Conservation (phyloP, 1,140 invertebrate genomes). For the Globodera rostochiensis region DNA sequence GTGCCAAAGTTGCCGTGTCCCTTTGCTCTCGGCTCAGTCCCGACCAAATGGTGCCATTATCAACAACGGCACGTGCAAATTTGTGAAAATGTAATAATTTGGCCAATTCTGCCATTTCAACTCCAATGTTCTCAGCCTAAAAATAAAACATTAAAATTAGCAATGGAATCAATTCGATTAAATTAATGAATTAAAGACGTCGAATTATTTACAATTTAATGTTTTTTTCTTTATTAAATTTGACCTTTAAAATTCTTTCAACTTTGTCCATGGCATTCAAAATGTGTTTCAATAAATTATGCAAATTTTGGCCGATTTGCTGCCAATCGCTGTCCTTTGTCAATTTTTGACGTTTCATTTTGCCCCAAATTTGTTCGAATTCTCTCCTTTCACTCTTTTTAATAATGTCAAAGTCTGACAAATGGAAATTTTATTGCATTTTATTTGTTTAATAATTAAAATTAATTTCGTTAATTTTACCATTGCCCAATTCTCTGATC, state of each 20-base stretch:
- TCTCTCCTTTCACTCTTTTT: background rate
- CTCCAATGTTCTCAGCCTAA: too few species aligned
- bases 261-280: background rate
- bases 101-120: background rate
- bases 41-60: background rate
- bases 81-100: background rate
- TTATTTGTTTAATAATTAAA: too few species aligned
- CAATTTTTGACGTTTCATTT: background rate
- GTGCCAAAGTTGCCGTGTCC: background rate
- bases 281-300: background rate
- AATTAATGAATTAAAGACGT: too few species aligned
- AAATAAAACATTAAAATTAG: too few species aligned
- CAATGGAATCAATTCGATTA: too few species aligned
- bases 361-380: background rate
- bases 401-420: background rate
- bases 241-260: background rate
- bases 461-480: background rate
- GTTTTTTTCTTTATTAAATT: too few species aligned
- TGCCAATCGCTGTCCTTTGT: background rate
- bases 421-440: background rate
- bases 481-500: background rate
- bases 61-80: background rate
- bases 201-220: too few species aligned
- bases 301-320: background rate
- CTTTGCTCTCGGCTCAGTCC: background rate